A percentile compares a stretch with the other conserved stretches of the same genome.
These are phyloP conservation scores for Catharus ustulatus DNA, from an alignment of 2,797 vertebrate genomes.

Conservation along the genomic window DNA sequence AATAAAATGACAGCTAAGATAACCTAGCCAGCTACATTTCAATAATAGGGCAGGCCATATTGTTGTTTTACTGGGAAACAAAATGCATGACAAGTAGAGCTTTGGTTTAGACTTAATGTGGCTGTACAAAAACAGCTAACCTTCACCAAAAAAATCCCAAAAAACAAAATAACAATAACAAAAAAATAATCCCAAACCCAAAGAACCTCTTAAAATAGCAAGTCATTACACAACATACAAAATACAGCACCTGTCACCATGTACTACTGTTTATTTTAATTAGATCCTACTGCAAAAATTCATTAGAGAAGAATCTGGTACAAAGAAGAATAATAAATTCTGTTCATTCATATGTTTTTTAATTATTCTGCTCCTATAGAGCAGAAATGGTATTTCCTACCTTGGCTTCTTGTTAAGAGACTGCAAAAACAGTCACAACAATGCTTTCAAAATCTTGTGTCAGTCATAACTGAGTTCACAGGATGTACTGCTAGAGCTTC, in stretches of 20 bases:
- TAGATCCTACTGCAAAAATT: conserved; percentile 66
- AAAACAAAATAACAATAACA: neutral
- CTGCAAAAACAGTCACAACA: neutral
- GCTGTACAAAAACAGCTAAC: neutral
- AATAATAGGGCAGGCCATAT: neutral
- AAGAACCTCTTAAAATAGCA: conserved; percentile 26
- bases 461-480: neutral
- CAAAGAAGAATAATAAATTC: conserved; percentile 68
- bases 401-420: neutral
- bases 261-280: conserved; percentile 59
- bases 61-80: neutral
- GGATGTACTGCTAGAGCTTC: neutral
- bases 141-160: neutral
- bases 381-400: neutral
- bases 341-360: conserved; percentile 63
- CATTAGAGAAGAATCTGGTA: conserved; percentile 56
- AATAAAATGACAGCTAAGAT: neutral
- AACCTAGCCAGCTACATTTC: neutral
- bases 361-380: conserved; percentile 44
- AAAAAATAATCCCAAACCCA: neutral
- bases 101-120: neutral
- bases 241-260: conserved; percentile 34
- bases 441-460: neutral
- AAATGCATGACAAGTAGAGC: neutral
- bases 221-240: neutral